Evolutionary conservation across 2,113 vertebrate genomes (phyloP).

Genomic region (Anoura caudifer): DNA sequence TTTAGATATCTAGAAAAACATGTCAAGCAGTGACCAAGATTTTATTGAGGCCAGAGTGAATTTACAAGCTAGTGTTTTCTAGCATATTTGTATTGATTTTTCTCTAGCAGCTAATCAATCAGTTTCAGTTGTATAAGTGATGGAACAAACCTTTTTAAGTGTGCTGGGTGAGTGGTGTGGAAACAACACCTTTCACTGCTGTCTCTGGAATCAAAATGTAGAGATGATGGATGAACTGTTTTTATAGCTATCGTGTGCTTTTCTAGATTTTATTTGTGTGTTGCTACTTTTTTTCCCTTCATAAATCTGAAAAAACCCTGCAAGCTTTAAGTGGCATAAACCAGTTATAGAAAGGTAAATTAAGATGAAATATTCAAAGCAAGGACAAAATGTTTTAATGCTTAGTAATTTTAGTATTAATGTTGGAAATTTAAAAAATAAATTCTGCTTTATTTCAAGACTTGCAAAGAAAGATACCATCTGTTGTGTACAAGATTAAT

Average conservation of each 20-base stretch:
- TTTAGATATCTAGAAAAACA: slow-evolving; percentile 60
- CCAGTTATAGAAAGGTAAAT: slow-evolving; percentile 1
- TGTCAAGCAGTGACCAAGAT: slow-evolving; percentile 46
- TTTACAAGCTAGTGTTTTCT: slow-evolving; percentile 68
- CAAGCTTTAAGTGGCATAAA: slow-evolving; percentile 24
- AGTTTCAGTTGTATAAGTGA: slow-evolving; percentile 57
- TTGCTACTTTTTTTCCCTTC: background rate
- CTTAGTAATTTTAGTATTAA: slow-evolving; percentile 11
- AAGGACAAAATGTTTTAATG: background rate
- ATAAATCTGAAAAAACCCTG: slow-evolving; percentile 50
- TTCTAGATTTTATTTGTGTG: slow-evolving; percentile 58
- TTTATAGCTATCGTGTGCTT: slow-evolving; percentile 40
- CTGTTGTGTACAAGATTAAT: background rate
- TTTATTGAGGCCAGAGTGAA: slow-evolving; percentile 60
- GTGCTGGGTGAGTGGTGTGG: slow-evolving; percentile 56
- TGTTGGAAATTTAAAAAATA: slow-evolving; percentile 12
- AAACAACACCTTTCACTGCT: slow-evolving; percentile 56
- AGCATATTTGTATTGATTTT: slow-evolving; percentile 74
- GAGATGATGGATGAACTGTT: slow-evolving; percentile 65
- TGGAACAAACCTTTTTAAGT: slow-evolving; percentile 57
- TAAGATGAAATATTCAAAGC: slow-evolving; percentile 30
- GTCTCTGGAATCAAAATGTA: slow-evolving; percentile 64
- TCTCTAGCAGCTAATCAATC: slow-evolving; percentile 70
- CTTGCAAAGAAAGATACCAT: background rate
- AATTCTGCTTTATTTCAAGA: slow-evolving; percentile 9